Percentiles rank a stretch among this genome's conserved stretches.
phyloP scores from a whole-genome alignment of 1,140 invertebrate species.

The Fopius arisanus region DNA sequence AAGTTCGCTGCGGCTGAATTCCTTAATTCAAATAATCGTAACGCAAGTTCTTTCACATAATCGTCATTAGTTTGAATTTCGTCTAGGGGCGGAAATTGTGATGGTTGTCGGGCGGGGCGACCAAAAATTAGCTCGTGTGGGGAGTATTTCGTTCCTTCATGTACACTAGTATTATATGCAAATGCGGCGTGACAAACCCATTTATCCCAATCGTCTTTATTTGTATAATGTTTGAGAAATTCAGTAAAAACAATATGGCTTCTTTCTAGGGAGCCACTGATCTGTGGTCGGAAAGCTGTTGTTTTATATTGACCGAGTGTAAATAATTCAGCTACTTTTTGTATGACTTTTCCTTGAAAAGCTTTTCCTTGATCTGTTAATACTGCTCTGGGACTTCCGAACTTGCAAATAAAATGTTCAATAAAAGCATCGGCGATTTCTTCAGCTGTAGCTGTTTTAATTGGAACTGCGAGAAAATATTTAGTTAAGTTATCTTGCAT shows the following conservation, averaged over 20 bases:
- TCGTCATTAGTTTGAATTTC: conserved; percentile 40
- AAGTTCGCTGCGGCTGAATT: no score
- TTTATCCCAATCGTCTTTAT: no score
- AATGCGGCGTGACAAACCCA: no score
- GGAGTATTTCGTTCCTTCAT: no score
- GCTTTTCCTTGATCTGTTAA: conserved; percentile 37
- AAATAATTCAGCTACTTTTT: conserved; percentile 36
- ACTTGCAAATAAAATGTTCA: neutral
- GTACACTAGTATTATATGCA: no score
- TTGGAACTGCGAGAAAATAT: no score
- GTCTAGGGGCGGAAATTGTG: neutral
- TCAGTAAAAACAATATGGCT: no score
- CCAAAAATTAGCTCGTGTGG: no score
- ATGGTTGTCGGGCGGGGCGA: conserved; percentile 15
- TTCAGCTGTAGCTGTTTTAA: no score
- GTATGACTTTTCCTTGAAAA: conserved; percentile 35
- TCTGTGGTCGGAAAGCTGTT: conserved; percentile 39
- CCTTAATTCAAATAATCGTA: no score
- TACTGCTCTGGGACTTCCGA: neutral
- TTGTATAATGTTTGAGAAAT: no score
- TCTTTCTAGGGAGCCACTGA: conserved; percentile 41
- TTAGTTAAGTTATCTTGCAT: conserved; percentile 15
- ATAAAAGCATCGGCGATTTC: conserved; percentile 17
- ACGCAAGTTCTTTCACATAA: no score
- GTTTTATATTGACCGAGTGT: conserved; percentile 36